Conservation (phyloP, 2,888 invertebrate species). For the Pecten maximus region DNA sequence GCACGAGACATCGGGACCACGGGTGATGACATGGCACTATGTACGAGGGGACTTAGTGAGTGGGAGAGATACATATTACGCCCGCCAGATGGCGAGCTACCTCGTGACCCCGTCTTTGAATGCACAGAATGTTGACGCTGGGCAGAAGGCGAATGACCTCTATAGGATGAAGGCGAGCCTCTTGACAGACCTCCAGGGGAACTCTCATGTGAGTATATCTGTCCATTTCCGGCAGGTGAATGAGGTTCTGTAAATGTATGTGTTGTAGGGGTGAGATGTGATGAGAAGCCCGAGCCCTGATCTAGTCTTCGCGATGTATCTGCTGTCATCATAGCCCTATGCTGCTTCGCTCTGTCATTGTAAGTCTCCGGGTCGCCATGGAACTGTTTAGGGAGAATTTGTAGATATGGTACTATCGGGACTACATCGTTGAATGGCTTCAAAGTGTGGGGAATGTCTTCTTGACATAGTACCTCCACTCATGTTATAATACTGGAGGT, state of each 20-base stretch:
- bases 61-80: neutral
- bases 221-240: neutral
- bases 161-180: neutral
- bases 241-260: neutral
- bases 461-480: neutral
- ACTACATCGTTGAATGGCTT: slow-evolving; percentile 42
- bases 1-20: slow-evolving; percentile 1
- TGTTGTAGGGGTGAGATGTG: neutral
- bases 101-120: neutral
- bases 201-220: neutral
- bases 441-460: neutral
- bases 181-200: neutral
- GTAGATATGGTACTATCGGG: slow-evolving; percentile 42
- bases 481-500: neutral
- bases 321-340: neutral
- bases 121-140: neutral
- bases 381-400: neutral
- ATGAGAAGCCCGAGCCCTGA: neutral
- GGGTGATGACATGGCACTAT: neutral
- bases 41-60: slow-evolving; percentile 2
- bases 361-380: neutral
- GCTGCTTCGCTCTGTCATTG: neutral
- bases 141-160: slow-evolving; percentile 11
- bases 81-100: neutral
- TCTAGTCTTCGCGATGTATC: neutral